Evolutionary conservation across 2,888 invertebrate species (phyloP), one percentile per base, ranked within the genome.

Genomic region (Argyresthia goedartella): DNA sequence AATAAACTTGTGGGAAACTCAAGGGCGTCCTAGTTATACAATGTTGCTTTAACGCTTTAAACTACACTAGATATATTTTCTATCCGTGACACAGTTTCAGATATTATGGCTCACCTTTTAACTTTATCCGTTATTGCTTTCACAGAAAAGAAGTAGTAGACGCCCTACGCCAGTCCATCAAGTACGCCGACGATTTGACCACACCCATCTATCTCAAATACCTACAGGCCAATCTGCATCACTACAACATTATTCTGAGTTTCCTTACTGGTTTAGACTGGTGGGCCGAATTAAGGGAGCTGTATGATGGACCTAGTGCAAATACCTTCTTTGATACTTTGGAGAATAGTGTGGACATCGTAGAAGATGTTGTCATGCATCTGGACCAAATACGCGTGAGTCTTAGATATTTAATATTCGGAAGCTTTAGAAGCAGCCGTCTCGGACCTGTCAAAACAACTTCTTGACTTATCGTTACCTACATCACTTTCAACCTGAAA

Each of bases 371-470:
- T 10, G 54, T 87, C 8, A 72, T 63, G 2, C 78, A 84, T 57
- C 60, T 85, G 11, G 85, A 87, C 67, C 65, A 71, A 52, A 71
- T 87, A 57, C 81, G 84, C 63, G 87, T 87, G 61, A 76, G 79
- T 71, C 45, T 53, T 9, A 35, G 25, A 25, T 25, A 25, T 25
- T 25, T 25, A 4, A 25, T 25, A 25, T 25, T 25, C 53, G 46
- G 13, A 45, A 51, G 15, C 15, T 25, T 25, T 4, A 25, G 25
- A 25, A 25, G 3, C 3, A 25, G 25, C 25, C 25, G 6, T 25
- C 6, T 25, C 25, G 25, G 25, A 25, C 25, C 25, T 6, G 25
- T 25, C 25, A 25, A 25, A 6, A 25, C 3, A 6, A 4, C 25
- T 25, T 25, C 25, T 25, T 25, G 6, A 25, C 25, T 25, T 25